phyloP scores from a whole-genome alignment of 2,888 invertebrate species.

The Drosophila nr. fundita region DNA sequence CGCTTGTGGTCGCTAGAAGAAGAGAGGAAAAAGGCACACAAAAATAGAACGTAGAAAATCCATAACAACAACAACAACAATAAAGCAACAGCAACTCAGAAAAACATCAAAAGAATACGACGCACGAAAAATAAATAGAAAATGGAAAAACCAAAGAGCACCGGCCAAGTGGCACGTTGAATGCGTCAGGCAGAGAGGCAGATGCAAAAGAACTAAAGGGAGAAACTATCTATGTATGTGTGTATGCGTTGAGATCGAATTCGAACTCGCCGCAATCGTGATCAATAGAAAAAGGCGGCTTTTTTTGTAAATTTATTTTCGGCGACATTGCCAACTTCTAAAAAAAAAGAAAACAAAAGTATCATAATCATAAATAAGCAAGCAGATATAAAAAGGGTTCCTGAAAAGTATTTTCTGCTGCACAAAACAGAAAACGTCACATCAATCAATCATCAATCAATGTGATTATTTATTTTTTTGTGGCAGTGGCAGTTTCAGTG shows the following conservation, averaged over 20 bases:
- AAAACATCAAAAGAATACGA: slow-evolving; percentile 70
- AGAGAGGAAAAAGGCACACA: slow-evolving; percentile 50
- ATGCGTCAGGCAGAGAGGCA: slow-evolving; percentile 6
- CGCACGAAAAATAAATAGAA: slow-evolving; percentile 72
- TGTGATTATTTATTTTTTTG: slow-evolving; percentile 41
- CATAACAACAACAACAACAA: slow-evolving; percentile 60
- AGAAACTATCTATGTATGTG: background rate
- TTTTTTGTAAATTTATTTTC: background rate
- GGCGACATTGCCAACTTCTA: slow-evolving; percentile 13
- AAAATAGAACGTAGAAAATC: slow-evolving; percentile 72
- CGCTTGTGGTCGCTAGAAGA: slow-evolving; percentile 62
- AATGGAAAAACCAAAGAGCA: slow-evolving; percentile 61
- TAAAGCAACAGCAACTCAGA: slow-evolving; percentile 47
- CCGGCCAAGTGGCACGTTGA: slow-evolving; percentile 55
- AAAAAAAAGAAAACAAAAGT: slow-evolving; percentile 10
- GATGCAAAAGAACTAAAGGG: slow-evolving; percentile 21
- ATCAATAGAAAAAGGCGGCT: slow-evolving; percentile 46
- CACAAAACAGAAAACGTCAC: slow-evolving; percentile 40
- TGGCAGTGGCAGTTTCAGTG: slow-evolving; percentile 59
- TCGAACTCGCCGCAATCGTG: slow-evolving; percentile 27
- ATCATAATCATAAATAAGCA: slow-evolving; percentile 26
- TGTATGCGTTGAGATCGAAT: slow-evolving; percentile 26
- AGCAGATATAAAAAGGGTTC: slow-evolving; percentile 29
- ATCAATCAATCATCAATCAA: slow-evolving; percentile 80
- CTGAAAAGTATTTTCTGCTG: slow-evolving; percentile 55